Percentiles rank a stretch among this genome's conserved stretches.
Conservation (phyloP, 2,888 invertebrate genomes). For the Syritta pipiens region DNA sequence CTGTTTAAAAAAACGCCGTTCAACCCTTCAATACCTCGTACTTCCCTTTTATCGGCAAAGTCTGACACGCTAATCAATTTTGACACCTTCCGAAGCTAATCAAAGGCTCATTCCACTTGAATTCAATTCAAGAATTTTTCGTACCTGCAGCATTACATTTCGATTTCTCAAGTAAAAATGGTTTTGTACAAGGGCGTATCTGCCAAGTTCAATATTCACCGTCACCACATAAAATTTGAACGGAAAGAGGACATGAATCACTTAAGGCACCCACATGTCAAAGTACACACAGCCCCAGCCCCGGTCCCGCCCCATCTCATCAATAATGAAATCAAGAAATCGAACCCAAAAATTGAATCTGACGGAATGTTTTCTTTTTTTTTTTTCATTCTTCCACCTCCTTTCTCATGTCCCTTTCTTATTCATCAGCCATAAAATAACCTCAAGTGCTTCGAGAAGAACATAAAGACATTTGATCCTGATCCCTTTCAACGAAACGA, state of each 20-base stretch:
- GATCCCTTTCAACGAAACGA: constrained; percentile 51
- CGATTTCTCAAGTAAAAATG: no score
- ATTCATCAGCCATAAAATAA: constrained; percentile 44
- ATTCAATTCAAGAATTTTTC: no score
- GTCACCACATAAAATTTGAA: neutral
- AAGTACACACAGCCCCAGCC: neutral
- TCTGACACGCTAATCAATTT: no score
- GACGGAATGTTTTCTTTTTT: constrained; percentile 22
- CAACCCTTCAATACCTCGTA: no score
- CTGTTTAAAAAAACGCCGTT: no score
- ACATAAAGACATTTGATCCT: constrained; percentile 46
- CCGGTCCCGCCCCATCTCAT: neutral
- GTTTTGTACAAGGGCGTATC: no score
- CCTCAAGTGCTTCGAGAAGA: constrained; percentile 49
- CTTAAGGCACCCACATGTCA: constrained; percentile 1
- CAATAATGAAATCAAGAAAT: constrained; percentile 43
- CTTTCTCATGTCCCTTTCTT: constrained; percentile 10
- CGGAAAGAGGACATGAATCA: constrained; percentile 12
- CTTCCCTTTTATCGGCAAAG: no score
- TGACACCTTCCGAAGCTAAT: no score
- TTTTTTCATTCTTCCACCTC: neutral
- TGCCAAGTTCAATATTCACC: neutral
- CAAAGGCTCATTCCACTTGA: no score
- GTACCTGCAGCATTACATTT: no score
- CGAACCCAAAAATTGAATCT: constrained; percentile 31